A percentile compares a stretch with the other conserved stretches of the same genome.
phyloP scores from a whole-genome alignment of 1,140 invertebrate species.

The Lepidurus couesii region DNA sequence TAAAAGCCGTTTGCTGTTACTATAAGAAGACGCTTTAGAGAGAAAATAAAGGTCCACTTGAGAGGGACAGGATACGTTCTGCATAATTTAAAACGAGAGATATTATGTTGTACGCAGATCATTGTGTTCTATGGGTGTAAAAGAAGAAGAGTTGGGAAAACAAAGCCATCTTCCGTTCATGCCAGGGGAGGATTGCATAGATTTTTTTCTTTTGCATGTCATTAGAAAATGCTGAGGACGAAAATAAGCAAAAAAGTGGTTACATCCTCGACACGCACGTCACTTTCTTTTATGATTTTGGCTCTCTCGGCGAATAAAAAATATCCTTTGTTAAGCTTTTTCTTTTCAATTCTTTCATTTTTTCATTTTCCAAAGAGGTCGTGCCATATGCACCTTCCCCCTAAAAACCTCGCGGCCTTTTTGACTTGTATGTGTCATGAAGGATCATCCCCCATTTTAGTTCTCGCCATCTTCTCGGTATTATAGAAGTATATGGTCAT shows the following conservation, averaged over 20 bases:
- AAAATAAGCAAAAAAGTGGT: neutral
- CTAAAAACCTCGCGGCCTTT: neutral
- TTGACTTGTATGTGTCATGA: neutral
- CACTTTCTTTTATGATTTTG: neutral
- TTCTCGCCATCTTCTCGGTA: neutral
- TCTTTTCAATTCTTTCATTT: neutral
- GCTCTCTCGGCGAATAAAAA: neutral
- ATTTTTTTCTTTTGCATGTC: slow-evolving; percentile 2
- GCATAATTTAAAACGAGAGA: slow-evolving; percentile 16
- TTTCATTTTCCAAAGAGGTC: neutral
- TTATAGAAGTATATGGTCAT: neutral
- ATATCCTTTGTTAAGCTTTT: slow-evolving; percentile 3
- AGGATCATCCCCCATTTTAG: neutral
- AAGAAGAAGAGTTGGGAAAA: neutral
- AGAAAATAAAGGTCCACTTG: neutral
- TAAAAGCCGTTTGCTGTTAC: neutral
- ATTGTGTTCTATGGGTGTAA: neutral
- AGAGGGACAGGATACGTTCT: slow-evolving; percentile 10
- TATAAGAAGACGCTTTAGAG: neutral
- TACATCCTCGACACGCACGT: slow-evolving; percentile 3
- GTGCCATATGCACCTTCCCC: slow-evolving; percentile 8
- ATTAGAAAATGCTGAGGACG: slow-evolving; percentile 2
- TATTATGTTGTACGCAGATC: slow-evolving; percentile 10
- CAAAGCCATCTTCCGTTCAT: neutral
- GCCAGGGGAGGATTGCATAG: neutral